Evolutionary conservation across 2,888 invertebrate species (phyloP).

Genomic region (Calameuta idolon): DNA sequence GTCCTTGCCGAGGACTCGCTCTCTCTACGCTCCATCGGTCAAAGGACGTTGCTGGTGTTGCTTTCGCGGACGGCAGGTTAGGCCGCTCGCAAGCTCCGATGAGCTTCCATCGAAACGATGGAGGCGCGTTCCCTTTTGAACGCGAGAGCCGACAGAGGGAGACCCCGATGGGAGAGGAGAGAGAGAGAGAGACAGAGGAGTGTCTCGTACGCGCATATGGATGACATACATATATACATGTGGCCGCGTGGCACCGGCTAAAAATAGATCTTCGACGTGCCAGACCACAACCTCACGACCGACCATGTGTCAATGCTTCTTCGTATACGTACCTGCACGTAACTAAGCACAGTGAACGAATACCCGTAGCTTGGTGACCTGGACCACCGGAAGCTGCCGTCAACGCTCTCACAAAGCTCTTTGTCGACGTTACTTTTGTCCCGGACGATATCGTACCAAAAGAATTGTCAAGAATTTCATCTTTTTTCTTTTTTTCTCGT

Average conservation of each 20-base stretch:
- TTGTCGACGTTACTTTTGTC: not conserved
- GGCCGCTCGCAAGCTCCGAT: constrained; percentile 48
- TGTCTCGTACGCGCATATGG: constrained; percentile 11
- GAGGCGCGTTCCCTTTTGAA: constrained; percentile 34
- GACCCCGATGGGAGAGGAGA: too few species aligned
- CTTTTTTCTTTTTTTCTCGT: not conserved
- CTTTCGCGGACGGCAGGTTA: not conserved
- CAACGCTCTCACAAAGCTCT: not conserved
- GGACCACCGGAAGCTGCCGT: not conserved
- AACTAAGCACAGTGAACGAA: not conserved
- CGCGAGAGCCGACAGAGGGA: not conserved
- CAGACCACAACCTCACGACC: not conserved
- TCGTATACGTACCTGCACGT: not conserved
- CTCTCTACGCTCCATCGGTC: not conserved
- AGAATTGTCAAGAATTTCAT: not conserved
- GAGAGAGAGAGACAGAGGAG: not conserved
- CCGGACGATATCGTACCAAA: not conserved
- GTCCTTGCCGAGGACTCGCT: not conserved
- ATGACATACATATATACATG: constrained; percentile 13
- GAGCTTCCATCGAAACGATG: constrained; percentile 42
- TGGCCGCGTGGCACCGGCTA: constrained; percentile 21
- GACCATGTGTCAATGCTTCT: not conserved
- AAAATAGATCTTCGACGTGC: constrained; percentile 32
- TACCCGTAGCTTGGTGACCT: not conserved
- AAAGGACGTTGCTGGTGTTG: not conserved